Base-by-base conservation (phyloP, 1,140 invertebrate genomes). In the Atta texana region DNA sequence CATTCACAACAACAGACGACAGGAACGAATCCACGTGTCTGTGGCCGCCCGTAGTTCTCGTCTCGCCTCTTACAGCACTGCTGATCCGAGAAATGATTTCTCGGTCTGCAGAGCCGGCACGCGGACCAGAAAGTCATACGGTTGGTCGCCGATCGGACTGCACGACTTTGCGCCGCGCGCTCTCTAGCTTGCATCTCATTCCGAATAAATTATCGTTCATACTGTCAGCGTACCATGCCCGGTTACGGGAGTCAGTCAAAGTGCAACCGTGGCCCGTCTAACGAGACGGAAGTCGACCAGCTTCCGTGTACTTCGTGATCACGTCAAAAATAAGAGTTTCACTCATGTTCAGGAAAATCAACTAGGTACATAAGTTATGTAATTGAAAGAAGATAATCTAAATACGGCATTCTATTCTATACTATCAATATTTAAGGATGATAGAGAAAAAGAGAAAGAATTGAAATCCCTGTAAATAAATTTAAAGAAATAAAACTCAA, bases 21-120 rank as follows among this genome's bases (percentile, higher is more conserved):
- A 69, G 85, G 71, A 87, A 87, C 82, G 49, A 75, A 74, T 85
- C 81, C 87, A 88, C 87, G 84, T 80, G 87, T 86, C 57, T 61
- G 74, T 24, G 34, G 66, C 21, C 31, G 63, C 3, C 75, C 44
- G 31, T 34, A 66, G n/a, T 57, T 44, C 72, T 74, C 75, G 85
- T 49, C 77, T 51, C 53, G 31, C 69, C 82, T 82, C 63, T 88
- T 74, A 66, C 39, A 61, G 55, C 71, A 55, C 55, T 80, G 90
- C 85, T 87, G 78, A 88, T 85, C 90, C 78, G 80, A 82, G 86
- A 88, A 91, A 88, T 87, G 91, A 91, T 92, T 88, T 92, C 88
- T 89, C 88, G 86, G 90, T 85, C 64, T 84, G 78, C 75, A 59
- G 75, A 87, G 71, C 72, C 76, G 63, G 59, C 72, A 63, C 88